Evolutionary conservation across 1,140 invertebrate species (phyloP).

Genomic region (Lordiphosa mommai): DNA sequence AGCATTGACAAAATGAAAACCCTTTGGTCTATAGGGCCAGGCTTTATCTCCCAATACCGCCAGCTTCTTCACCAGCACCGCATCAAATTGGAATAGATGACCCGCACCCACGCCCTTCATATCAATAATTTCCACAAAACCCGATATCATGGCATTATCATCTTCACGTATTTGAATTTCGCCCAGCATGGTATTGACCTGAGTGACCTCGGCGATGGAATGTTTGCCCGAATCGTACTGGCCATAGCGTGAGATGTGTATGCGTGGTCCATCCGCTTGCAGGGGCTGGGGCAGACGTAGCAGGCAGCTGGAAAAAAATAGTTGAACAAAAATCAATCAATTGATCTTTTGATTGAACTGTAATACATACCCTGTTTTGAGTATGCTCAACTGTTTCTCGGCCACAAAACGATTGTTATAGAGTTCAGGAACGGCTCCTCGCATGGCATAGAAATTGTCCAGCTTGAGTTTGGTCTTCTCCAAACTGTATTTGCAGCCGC

Average conservation of each 20-base stretch:
- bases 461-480: constrained; percentile 84
- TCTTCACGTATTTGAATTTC: constrained; percentile 80
- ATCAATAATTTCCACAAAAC: constrained; percentile 81
- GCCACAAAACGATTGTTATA: constrained; percentile 74
- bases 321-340: neutral
- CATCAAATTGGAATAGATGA: constrained; percentile 81
- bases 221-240: constrained; percentile 80
- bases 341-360: neutral
- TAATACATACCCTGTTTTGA: constrained; percentile 55
- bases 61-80: constrained; percentile 81
- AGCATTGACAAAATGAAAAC: constrained; percentile 81
- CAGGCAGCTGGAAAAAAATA: constrained; percentile 40
- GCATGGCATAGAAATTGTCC: constrained; percentile 84
- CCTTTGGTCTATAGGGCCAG: constrained; percentile 81
- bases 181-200: constrained; percentile 79
- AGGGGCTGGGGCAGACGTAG: constrained; percentile 73
- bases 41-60: constrained; percentile 80
- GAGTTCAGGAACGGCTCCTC: constrained; percentile 82
- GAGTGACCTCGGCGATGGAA: constrained; percentile 74
- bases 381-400: constrained; percentile 61
- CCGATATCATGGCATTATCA: constrained; percentile 78
- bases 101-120: constrained; percentile 79
- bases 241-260: constrained; percentile 81
- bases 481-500: constrained; percentile 86
- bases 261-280: constrained; percentile 80